Percentiles rank a stretch among this genome's conserved stretches.
phyloP scores from a whole-genome alignment of 2,113 vertebrate genomes.

The Lucifuga dentata region DNA sequence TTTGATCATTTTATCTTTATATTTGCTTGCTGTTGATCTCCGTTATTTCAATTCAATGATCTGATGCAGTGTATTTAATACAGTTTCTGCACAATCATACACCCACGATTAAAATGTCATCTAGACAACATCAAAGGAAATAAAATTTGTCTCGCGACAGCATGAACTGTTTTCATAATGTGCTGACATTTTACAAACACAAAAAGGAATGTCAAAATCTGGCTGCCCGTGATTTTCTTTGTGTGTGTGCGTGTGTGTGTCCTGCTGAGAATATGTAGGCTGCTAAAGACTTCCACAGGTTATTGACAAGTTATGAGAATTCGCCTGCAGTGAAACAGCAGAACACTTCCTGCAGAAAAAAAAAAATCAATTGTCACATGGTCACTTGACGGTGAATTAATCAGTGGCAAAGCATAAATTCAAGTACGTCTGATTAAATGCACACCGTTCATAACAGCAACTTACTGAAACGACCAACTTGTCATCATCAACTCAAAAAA shows the following conservation, averaged over 20 bases:
- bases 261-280: slow-evolving; percentile 34
- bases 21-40: neutral
- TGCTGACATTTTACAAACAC: slow-evolving; percentile 41
- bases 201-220: slow-evolving; percentile 21
- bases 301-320: slow-evolving; percentile 11
- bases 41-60: neutral
- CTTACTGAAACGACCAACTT: slow-evolving; percentile 11
- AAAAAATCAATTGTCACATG: neutral
- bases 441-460: neutral
- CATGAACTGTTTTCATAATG: slow-evolving; percentile 22
- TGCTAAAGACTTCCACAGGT: slow-evolving; percentile 10
- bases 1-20: neutral
- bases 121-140: slow-evolving; percentile 15
- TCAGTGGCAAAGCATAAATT: too few relatives aligned
- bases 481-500: neutral
- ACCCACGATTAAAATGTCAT: slow-evolving; percentile 2
- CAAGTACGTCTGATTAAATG: neutral
- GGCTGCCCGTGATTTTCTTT: neutral
- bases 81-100: neutral
- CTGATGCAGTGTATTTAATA: neutral
- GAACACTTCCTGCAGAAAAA: neutral
- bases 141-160: slow-evolving; percentile 26
- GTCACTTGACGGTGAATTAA: neutral
- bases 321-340: slow-evolving; percentile 25
- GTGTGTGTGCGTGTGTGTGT: slow-evolving; percentile 1